Evolutionary conservation across 2,888 invertebrate genomes (phyloP).

Genomic region (Eutolmus rufibarbis): DNA sequence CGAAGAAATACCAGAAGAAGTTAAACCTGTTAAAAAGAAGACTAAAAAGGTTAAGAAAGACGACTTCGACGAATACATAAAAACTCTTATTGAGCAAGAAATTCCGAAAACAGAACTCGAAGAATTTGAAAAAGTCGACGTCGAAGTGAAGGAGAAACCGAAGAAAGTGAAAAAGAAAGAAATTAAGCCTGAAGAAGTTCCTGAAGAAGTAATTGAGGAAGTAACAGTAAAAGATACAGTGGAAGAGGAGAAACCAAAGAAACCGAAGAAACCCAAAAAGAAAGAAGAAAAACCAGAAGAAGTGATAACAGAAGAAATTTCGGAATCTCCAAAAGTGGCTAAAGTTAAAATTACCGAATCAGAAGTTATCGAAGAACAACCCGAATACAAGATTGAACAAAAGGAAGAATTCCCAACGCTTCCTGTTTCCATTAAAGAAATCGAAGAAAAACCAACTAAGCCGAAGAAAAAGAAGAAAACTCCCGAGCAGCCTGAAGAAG

Average conservation of each 20-base stretch:
- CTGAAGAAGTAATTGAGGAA: slow-evolving; percentile 58
- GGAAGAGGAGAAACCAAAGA: slow-evolving; percentile 62
- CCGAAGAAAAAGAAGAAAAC: slow-evolving; percentile 16
- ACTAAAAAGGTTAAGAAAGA: slow-evolving; percentile 57
- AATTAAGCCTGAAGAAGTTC: slow-evolving; percentile 56
- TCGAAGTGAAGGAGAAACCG: slow-evolving; percentile 55
- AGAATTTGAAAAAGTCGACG: slow-evolving; percentile 60
- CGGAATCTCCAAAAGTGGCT: slow-evolving; percentile 49
- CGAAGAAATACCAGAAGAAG: slow-evolving; percentile 12
- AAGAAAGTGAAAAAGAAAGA: slow-evolving; percentile 59
- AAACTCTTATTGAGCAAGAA: slow-evolving; percentile 56
- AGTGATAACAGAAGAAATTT: slow-evolving; percentile 52
- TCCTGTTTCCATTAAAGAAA: slow-evolving; percentile 11
- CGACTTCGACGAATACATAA: slow-evolving; percentile 57
- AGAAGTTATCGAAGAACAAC: slow-evolving; percentile 47
- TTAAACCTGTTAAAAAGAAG: slow-evolving; percentile 49
- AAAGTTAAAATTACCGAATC: slow-evolving; percentile 27
- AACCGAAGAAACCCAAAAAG: slow-evolving; percentile 61
- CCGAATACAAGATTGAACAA: background rate
- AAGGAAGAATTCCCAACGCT: background rate
- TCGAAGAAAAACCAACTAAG: slow-evolving; percentile 31
- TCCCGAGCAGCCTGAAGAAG: slow-evolving; percentile 51
- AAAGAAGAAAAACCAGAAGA: slow-evolving; percentile 56
- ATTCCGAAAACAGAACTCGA: slow-evolving; percentile 60
- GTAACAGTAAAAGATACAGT: slow-evolving; percentile 57